These are phyloP conservation scores for Campopleginae sp. DNA, from an alignment of 2,888 invertebrate genomes.

Conservation along the genomic window DNA sequence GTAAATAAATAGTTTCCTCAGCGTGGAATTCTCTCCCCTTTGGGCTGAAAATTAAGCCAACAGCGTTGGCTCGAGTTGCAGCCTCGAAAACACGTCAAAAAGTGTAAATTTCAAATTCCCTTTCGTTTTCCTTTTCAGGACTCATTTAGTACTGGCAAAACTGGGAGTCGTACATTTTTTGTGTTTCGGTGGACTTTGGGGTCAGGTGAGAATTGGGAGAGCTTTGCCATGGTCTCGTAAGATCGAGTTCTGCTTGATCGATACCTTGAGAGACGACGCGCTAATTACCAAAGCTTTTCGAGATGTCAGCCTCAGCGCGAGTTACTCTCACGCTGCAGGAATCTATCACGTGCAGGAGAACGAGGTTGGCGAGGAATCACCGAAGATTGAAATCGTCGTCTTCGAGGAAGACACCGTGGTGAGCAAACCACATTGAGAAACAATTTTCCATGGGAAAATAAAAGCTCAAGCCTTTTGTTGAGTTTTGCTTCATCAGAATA, in stretches of 20 bases:
- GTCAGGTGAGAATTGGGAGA: conserved; percentile 85
- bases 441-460: not conserved
- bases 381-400: conserved; percentile 84
- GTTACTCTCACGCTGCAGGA: conserved; percentile 85
- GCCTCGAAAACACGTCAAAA: not conserved
- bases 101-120: not conserved
- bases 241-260: conserved; percentile 85
- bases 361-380: conserved; percentile 77
- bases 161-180: conserved; percentile 85
- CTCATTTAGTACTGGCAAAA: conserved; percentile 83
- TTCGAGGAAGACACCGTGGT: conserved; percentile 85
- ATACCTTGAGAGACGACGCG: conserved; percentile 84
- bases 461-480: not conserved
- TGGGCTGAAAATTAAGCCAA: not conserved
- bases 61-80: not conserved
- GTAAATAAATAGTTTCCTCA: too few species aligned
- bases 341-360: conserved; percentile 83
- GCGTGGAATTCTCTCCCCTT: too few species aligned
- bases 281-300: conserved; percentile 85
- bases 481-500: not conserved
- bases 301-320: conserved; percentile 83
- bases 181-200: conserved; percentile 87
- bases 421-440: conserved; percentile 57
- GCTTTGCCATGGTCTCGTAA: conserved; percentile 86
- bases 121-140: conserved; percentile 73